Conservation (phyloP, 2,113 vertebrate genomes). For the Caloenas nicobarica region DNA sequence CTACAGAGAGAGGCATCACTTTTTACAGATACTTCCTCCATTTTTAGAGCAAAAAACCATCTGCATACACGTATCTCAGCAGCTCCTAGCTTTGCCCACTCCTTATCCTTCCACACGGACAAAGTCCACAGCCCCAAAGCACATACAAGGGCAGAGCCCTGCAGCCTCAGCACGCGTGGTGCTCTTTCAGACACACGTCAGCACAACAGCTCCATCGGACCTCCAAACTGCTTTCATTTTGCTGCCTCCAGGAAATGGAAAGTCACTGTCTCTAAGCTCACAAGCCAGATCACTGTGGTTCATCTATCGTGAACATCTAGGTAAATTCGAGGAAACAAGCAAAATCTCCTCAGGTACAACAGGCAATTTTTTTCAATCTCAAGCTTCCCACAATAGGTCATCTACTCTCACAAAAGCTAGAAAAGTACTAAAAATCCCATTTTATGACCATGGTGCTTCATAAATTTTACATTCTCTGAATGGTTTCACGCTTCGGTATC, state of each 20-base stretch:
- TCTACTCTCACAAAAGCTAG: not conserved
- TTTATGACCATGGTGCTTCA: not conserved
- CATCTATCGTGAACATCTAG: not conserved
- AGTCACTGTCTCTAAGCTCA: not conserved
- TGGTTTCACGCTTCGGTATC: not conserved
- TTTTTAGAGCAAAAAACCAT: not conserved
- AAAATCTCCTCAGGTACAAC: not conserved
- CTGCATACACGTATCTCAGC: rapidly evolving
- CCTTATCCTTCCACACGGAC: rapidly evolving
- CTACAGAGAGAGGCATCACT: not conserved
- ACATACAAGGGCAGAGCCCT: not conserved
- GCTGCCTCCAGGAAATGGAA: not conserved
- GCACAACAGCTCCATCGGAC: not conserved
- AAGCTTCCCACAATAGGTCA: not conserved
- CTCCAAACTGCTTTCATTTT: not conserved
- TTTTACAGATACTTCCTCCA: not conserved
- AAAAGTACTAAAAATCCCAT: not conserved
- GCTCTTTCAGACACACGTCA: not conserved
- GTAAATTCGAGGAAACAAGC: not conserved
- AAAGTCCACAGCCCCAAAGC: not conserved
- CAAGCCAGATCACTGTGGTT: not conserved
- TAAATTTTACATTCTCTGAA: not conserved
- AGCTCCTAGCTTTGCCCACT: not conserved
- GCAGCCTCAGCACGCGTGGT: not conserved
- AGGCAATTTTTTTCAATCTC: not conserved